Evolutionary conservation across 2,797 vertebrate species (phyloP), one percentile per base, ranked within the genome.

Genomic region (Syngnathus acus): DNA sequence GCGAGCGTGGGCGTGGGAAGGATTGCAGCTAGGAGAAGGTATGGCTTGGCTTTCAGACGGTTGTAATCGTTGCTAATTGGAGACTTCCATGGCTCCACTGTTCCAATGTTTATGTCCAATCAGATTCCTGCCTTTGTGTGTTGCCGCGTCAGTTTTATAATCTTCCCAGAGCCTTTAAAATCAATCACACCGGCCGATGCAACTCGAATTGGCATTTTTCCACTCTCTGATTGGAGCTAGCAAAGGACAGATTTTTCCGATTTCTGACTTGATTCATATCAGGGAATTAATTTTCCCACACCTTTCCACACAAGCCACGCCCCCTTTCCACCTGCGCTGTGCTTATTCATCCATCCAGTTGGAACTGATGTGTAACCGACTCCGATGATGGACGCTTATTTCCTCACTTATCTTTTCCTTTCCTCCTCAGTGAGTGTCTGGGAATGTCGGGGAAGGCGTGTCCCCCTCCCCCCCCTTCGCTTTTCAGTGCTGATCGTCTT

Each of bases 1-100:
- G 83, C 76, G 32, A 7, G 78, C 57, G 84, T 84, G 84, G 85
- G 83, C 39, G 83, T 86, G 88, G 84, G 87, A 86, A 9, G n/a
- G 19, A n/a, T n/a, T 21, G 21, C 64, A 45, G 65, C 26, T 23
- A 11, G 72, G 70, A 72, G 73, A 48, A 57, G 64, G 16, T 37
- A 32, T 16, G 11, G 16, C 21, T 7, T 21, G 11, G 17, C 45
- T 47, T 47, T 43, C 43, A 45, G 43, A 45, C 13, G 13, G 14
- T 45, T 16, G 47, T 53, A 5, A 42, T 66, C 58, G 23, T 45
- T 58, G 21, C 9, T 16, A 26, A 68, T 39, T 40, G 0, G 16
- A 19, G 43, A 32, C 53, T 23, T 26, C 9, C 21, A 26, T 16
- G 10, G 54, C 47, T 57, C 9, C n/a, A 26, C 53, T 9, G n/a